phyloP scores from a whole-genome alignment of 2,888 invertebrate genomes.

The Falcaria lacertinaria region DNA sequence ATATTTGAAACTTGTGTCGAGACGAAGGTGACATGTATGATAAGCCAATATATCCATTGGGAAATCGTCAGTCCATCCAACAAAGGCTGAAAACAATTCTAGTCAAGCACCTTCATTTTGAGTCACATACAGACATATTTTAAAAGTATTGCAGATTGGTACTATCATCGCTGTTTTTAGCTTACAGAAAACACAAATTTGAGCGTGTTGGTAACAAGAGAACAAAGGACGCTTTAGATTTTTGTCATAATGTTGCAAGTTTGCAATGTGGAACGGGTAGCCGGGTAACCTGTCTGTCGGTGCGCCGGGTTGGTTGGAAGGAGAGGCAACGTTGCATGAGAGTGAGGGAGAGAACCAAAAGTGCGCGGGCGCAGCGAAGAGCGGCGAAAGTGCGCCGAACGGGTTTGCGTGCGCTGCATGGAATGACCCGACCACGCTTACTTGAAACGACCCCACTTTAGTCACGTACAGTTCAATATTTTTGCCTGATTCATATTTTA shows the following conservation, averaged over 20 bases:
- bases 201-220: constrained; percentile 6
- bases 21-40: no score
- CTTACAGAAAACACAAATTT: no score
- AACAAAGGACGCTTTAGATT: constrained; percentile 22
- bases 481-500: neutral
- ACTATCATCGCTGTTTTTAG: no score
- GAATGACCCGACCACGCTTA: constrained; percentile 70
- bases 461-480: constrained; percentile 13
- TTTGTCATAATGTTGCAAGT: constrained; percentile 18
- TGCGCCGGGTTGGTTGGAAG: constrained; percentile 27
- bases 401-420: constrained; percentile 71
- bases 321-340: constrained; percentile 39
- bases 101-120: no score
- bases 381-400: constrained; percentile 75
- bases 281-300: constrained; percentile 24
- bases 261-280: constrained; percentile 14
- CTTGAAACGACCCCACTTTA: constrained; percentile 40
- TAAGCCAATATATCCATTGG: no score
- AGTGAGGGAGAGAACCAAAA: constrained; percentile 48
- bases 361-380: constrained; percentile 56
- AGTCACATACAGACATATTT: no score
- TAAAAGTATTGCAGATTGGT: no score
- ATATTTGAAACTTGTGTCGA: no score
- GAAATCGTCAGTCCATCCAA: no score
- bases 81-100: no score